Evolutionary conservation across 2,888 invertebrate species (phyloP).

Genomic region (Polydesmus complanatus): DNA sequence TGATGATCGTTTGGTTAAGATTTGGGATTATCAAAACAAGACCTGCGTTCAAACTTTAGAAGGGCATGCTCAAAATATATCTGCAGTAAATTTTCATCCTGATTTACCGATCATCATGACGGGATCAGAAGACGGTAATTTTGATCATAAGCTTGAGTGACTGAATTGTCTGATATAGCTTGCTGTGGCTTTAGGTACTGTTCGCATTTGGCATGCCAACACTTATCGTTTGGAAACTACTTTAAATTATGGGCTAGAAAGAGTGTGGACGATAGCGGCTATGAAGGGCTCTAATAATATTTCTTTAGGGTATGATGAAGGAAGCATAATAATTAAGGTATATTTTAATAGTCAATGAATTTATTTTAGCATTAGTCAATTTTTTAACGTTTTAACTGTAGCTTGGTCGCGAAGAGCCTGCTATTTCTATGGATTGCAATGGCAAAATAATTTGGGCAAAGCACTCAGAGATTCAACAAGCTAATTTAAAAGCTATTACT

Average conservation of each 20-base stretch:
- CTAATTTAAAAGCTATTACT: constrained; percentile 70
- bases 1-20: constrained; percentile 93
- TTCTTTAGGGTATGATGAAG: constrained; percentile 92
- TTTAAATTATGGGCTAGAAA: constrained; percentile 92
- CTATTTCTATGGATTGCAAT: constrained; percentile 95
- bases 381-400: constrained; percentile 23
- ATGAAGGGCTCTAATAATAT: constrained; percentile 91
- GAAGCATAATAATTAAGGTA: constrained; percentile 81
- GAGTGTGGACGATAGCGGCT: constrained; percentile 93
- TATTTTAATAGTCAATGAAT: not conserved
- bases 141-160: not conserved
- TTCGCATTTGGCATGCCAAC: constrained; percentile 96
- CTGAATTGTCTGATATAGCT: not conserved
- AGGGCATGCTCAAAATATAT: constrained; percentile 89
- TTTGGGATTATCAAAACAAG: constrained; percentile 99
- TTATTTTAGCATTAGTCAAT: constrained; percentile 1
- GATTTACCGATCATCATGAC: constrained; percentile 92
- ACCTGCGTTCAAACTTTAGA: constrained; percentile 97
- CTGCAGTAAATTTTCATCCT: constrained; percentile 86
- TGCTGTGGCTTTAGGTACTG: constrained; percentile 49
- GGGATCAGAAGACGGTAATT: constrained; percentile 74
- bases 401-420: constrained; percentile 94
- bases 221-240: constrained; percentile 94
- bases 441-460: constrained; percentile 99
- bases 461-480: constrained; percentile 96